Evolutionary conservation across 1,140 invertebrate species (phyloP).

Genomic region (Drosophila nasuta): DNA sequence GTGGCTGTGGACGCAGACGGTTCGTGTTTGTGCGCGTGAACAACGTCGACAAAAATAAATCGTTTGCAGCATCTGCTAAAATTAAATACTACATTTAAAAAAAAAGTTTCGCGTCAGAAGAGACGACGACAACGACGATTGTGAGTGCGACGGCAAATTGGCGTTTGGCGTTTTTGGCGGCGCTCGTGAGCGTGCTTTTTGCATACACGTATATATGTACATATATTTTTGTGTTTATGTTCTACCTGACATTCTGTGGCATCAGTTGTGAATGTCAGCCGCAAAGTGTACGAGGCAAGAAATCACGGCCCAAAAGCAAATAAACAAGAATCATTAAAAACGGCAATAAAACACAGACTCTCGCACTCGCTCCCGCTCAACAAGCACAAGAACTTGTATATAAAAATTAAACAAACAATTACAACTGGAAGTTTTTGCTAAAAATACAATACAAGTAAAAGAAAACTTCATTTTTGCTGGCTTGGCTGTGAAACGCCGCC

Average conservation of each 20-base stretch:
- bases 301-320: conserved; percentile 78
- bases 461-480: conserved; percentile 25
- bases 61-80: conserved; percentile 39
- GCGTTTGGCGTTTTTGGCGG: conserved; percentile 17
- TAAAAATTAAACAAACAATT: conserved; percentile 25
- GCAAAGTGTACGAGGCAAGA: conserved; percentile 63
- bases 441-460: conserved; percentile 9
- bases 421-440: conserved; percentile 20
- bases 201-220: conserved; percentile 24
- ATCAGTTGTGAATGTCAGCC: conserved; percentile 69
- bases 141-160: conserved; percentile 47
- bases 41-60: conserved; percentile 34
- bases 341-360: conserved; percentile 62
- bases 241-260: conserved; percentile 62
- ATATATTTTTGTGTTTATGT: conserved; percentile 57
- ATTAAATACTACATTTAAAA: conserved; percentile 32
- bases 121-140: neutral
- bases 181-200: conserved; percentile 60
- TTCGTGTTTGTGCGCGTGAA: conserved; percentile 72
- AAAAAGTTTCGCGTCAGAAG: conserved; percentile 31
- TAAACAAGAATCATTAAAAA: conserved; percentile 75
- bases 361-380: conserved; percentile 42
- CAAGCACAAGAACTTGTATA: neutral
- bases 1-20: conserved; percentile 71
- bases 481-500: conserved; percentile 39